These are phyloP conservation scores for Dipodomys spectabilis DNA, from an alignment of 2,113 vertebrate species.

Conservation along the genomic window DNA sequence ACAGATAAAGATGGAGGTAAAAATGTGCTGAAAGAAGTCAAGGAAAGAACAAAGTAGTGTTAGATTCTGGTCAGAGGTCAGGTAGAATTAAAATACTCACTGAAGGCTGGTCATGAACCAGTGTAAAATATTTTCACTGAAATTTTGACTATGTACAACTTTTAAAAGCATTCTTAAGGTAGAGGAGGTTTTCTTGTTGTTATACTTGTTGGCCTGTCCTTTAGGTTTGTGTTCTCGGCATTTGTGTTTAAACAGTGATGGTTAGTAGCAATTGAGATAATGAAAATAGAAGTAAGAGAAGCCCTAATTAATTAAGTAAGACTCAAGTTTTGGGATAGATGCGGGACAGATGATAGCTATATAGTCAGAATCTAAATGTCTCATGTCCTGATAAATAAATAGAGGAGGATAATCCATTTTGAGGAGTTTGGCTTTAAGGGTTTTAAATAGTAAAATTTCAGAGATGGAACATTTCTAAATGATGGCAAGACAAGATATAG, in stretches of 20 bases:
- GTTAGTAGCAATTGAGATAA: neutral
- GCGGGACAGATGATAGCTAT: neutral
- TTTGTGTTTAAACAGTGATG: conserved; percentile 18
- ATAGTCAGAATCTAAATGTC: no score
- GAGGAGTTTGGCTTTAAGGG: no score
- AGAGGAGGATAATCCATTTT: no score
- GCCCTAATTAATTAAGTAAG: neutral
- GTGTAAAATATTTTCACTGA: neutral
- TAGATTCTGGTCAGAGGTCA: neutral
- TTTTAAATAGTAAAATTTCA: no score
- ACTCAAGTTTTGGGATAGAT: neutral
- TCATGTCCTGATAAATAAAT: no score
- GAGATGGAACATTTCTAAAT: no score
- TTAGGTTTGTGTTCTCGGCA: neutral
- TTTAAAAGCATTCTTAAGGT: neutral
- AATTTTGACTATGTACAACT: neutral
- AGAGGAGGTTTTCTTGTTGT: neutral
- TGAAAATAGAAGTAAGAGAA: conserved; percentile 34
- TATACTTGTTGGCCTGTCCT: neutral
- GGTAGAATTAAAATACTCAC: neutral
- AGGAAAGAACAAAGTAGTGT: neutral
- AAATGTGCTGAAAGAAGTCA: neutral
- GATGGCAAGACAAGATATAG: neutral
- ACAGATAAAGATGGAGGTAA: neutral
- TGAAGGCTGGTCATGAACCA: neutral